phyloP scores from a whole-genome alignment of 2,888 invertebrate genomes.

The Epinotia bilunana region DNA sequence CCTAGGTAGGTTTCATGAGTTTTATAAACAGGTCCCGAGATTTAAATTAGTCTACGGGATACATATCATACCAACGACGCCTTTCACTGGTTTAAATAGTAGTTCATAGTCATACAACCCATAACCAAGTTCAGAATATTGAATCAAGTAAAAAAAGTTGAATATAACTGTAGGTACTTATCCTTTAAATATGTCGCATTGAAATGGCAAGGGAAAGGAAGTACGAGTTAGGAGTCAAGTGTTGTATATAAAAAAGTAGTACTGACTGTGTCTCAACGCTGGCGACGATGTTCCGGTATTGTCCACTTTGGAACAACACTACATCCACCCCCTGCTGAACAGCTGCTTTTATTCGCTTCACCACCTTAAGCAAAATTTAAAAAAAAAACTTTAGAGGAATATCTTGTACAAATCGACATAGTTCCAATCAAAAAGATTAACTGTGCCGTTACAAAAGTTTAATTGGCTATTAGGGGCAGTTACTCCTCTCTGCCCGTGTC shows the following conservation, averaged over 20 bases:
- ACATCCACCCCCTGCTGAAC: conserved; percentile 98
- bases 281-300: conserved; percentile 95
- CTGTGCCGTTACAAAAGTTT: too few species aligned
- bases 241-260: conserved; percentile 42
- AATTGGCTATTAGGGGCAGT: too few species aligned
- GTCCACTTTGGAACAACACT: conserved; percentile 97
- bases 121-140: not conserved
- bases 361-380: conserved; percentile 80
- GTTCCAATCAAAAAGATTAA: too few species aligned
- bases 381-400: not conserved
- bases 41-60: too few species aligned
- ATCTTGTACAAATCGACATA: not conserved
- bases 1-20: not conserved
- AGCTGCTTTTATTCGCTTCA: conserved; percentile 97
- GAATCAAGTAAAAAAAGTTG: not conserved
- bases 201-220: too few species aligned
- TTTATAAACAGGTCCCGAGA: not conserved
- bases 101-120: not conserved
- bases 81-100: not conserved
- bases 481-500: too few species aligned
- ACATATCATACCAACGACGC: too few species aligned
- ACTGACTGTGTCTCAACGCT: conserved; percentile 95
- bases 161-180: not conserved
- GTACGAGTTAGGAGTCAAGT: too few species aligned
- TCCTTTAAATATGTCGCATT: too few species aligned